phyloP scores from a whole-genome alignment of 2,113 vertebrate genomes.

The Lichenostomus cassidix region DNA sequence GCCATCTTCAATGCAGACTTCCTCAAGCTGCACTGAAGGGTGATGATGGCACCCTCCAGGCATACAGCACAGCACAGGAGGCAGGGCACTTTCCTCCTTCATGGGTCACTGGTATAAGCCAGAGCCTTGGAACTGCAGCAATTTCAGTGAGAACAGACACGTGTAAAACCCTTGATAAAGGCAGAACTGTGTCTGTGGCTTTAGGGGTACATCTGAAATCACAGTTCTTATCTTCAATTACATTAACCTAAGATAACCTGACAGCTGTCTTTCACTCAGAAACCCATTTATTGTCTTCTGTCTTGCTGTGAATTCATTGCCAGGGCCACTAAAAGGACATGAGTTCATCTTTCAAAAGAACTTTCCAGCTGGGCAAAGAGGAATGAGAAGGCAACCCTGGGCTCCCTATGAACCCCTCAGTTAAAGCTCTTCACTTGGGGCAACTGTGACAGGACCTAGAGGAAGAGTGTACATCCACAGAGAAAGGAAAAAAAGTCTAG shows the following conservation, averaged over 20 bases:
- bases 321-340: background rate
- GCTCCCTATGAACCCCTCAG: background rate
- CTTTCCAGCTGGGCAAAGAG: background rate
- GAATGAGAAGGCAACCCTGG: background rate
- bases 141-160: background rate
- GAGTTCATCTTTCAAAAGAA: background rate
- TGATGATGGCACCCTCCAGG: background rate
- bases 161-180: background rate
- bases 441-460: background rate
- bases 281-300: background rate
- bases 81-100: background rate
- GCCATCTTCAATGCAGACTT: fast-evolving
- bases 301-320: background rate
- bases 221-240: background rate
- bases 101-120: background rate
- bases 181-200: background rate
- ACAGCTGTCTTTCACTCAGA: background rate
- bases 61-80: background rate
- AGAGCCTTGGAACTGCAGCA: background rate
- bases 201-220: background rate
- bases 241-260: background rate
- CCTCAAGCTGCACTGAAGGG: background rate
- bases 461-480: background rate
- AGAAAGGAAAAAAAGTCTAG: background rate
- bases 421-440: background rate